phyloP scores from a whole-genome alignment of 1,140 invertebrate genomes.

The Drosophila kohkoa region DNA sequence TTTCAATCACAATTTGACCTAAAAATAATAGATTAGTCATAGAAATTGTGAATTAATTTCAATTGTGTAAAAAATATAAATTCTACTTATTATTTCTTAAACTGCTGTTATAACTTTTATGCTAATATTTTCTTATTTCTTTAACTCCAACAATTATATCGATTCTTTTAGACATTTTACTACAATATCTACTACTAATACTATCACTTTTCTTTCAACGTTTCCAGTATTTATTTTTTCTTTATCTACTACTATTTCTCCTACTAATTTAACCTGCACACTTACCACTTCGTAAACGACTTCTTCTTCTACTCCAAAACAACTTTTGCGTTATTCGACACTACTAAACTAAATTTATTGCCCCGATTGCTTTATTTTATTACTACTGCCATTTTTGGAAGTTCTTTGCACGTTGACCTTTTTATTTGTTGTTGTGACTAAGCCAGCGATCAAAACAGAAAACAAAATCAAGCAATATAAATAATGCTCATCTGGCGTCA shows the following conservation, averaged over 20 bases:
- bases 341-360: conserved; percentile 12
- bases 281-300: not conserved
- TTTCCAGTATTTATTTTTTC: too few relatives aligned
- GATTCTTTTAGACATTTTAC: too few relatives aligned
- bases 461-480: conserved; percentile 38
- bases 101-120: too few relatives aligned
- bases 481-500: conserved; percentile 31
- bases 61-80: too few relatives aligned
- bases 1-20: too few relatives aligned
- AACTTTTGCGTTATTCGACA: not conserved
- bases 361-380: conserved; percentile 4
- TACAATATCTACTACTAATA: too few relatives aligned
- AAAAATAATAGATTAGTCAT: too few relatives aligned
- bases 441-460: conserved; percentile 34
- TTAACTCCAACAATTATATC: too few relatives aligned
- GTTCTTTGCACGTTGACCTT: conserved; percentile 68
- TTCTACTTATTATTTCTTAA: too few relatives aligned
- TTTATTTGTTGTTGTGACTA: conserved; percentile 28
- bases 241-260: not conserved
- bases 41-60: too few relatives aligned
- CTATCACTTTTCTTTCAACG: too few relatives aligned
- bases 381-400: conserved; percentile 22
- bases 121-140: too few relatives aligned
- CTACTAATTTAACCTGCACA: not conserved
- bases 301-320: not conserved